Conservation (phyloP, 2,113 vertebrate genomes). For the Diglossa brunneiventris region DNA sequence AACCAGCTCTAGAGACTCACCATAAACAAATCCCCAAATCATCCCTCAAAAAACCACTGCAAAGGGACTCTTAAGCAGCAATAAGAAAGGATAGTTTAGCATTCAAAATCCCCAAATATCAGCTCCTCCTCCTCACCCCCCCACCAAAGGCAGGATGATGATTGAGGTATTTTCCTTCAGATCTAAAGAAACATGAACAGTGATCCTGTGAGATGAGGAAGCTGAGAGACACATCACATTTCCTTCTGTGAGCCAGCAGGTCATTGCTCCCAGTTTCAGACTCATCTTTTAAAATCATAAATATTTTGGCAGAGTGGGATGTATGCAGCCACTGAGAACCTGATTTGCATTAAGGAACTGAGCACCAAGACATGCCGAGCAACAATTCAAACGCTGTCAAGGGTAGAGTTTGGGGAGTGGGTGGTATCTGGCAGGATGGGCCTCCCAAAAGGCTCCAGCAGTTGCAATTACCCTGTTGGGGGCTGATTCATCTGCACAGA, state of each 20-base stretch:
- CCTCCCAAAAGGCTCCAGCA: background rate
- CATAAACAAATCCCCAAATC: background rate
- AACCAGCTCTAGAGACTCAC: background rate
- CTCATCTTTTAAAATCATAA: background rate
- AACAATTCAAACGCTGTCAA: background rate
- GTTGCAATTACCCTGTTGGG: background rate
- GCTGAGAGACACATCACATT: background rate
- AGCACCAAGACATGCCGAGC: background rate
- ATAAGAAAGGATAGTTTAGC: background rate
- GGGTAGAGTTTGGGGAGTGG: background rate
- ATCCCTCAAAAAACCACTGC: background rate
- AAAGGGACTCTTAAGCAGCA: background rate
- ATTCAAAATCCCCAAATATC: background rate
- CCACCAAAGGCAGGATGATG: background rate
- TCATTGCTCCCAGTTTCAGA: background rate
- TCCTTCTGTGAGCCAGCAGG: background rate
- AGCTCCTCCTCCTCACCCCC: background rate
- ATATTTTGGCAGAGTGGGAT: background rate
- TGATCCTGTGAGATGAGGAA: background rate
- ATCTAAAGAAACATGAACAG: rapidly evolving
- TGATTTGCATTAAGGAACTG: background rate
- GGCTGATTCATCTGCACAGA: background rate
- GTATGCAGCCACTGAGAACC: background rate
- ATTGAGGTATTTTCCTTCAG: background rate
- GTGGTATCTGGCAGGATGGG: background rate